Percentiles rank a stretch among this genome's conserved stretches.
Evolutionary conservation across 2,888 invertebrate genomes (phyloP).

Genomic region (Hoplodrina ambigua): DNA sequence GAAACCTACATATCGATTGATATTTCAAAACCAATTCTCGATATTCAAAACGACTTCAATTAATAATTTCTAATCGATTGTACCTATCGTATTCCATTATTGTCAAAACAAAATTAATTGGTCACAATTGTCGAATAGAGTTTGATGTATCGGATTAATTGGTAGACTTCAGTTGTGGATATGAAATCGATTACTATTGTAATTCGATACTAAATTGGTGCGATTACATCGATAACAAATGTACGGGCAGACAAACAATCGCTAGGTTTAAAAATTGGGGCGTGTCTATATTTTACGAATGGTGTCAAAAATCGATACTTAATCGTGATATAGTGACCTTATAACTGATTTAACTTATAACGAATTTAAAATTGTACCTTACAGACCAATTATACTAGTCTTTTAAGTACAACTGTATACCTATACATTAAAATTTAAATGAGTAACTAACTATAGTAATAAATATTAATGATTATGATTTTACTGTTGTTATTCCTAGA

Average conservation of each 20-base stretch:
- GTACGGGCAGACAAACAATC: neutral
- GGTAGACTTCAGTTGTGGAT: constrained; percentile 21
- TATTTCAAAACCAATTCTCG: constrained; percentile 3
- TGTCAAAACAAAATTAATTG: constrained; percentile 30
- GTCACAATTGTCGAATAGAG: constrained; percentile 41
- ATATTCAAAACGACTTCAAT: constrained; percentile 1
- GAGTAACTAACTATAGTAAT: constrained; percentile 19
- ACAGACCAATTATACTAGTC: constrained; percentile 3
- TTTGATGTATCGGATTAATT: constrained; percentile 42
- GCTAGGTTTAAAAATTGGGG: constrained; percentile 20
- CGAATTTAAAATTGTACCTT: neutral
- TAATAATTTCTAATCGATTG: constrained; percentile 22
- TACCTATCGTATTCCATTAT: constrained; percentile 8
- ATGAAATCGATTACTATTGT: constrained; percentile 36
- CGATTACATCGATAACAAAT: constrained; percentile 24
- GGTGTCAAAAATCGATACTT: constrained; percentile 1
- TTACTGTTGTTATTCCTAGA: constrained; percentile 35
- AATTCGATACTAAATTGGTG: constrained; percentile 23
- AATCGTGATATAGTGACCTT: constrained; percentile 10
- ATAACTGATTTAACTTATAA: neutral
- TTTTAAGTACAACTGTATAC: constrained; percentile 16
- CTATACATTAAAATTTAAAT: constrained; percentile 19
- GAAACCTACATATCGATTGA: constrained; percentile 18
- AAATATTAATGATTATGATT: constrained; percentile 22
- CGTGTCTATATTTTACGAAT: constrained; percentile 10